Base-by-base conservation (phyloP, 1,140 invertebrate genomes). In the Phenacoccus solenopsis region DNA sequence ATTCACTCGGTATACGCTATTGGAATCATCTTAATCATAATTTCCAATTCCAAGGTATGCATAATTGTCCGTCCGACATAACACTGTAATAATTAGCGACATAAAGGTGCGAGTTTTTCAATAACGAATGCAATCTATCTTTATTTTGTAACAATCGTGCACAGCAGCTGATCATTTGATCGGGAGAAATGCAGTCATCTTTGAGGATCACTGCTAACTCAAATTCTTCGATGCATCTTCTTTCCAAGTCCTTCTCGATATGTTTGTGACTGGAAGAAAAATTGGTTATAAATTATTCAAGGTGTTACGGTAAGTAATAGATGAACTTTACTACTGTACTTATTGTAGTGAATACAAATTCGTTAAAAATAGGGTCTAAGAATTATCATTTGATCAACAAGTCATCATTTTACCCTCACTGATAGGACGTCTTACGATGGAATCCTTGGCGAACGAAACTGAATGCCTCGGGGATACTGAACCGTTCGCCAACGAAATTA, bases 81-180 rank as follows among this genome's bases (percentile, higher is more conserved):
- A 97, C 88, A 0, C 93, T 92, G 77, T 95, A 96, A 79, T 95
- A 96, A 76, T 93, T 90, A 0, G 92, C 90, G 28, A 96, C 85
- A 77, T 87, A 87, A 0, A 97, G 76, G 74, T 87, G 84, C 30
- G 87, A 81, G 38, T 85, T 86, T 64, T 79, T 77, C 71, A 79
- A 79, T 32, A 76, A 78, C 28, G 32, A 77, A 69, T 70, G 76
- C 49, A 81, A 79, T 25, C 76, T 74, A 59, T 75, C 73, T 71
- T 84, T 80, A 71, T 86, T 77, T 28, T 81, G 72, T 5, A 93
- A 78, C 38, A 97, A 77, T 69, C 86, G 83, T 73, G 86, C 80
- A 75, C 90, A 91, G 73, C 90, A 94, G 59, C 86, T 78, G 71
- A 94, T 92, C 92, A 96, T 96, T 22, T 91, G 83, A 72, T 88